A percentile compares a stretch with the other conserved stretches of the same genome.
Evolutionary conservation across 2,888 invertebrate species (phyloP).

Genomic region (Spilosoma lubricipeda): DNA sequence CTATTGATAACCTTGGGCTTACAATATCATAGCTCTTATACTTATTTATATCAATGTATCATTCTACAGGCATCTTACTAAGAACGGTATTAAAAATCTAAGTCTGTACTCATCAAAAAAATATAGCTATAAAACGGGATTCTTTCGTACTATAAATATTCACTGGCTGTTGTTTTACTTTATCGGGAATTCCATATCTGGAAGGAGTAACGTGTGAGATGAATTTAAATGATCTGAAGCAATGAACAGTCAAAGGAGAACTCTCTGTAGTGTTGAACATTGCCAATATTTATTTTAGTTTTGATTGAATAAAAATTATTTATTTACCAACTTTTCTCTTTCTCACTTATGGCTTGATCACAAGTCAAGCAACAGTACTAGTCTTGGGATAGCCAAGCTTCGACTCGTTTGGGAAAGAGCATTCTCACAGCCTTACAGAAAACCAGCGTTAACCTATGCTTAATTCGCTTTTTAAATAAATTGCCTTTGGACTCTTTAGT

Average conservation of each 20-base stretch:
- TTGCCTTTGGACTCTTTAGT: background rate
- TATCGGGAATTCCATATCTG: constrained; percentile 48
- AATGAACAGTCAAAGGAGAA: constrained; percentile 43
- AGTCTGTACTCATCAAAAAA: constrained; percentile 30
- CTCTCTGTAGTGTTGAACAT: constrained; percentile 40
- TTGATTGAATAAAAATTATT: constrained; percentile 26
- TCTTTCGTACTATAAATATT: constrained; percentile 21
- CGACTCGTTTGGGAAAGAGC: background rate
- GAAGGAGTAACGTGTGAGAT: constrained; percentile 50
- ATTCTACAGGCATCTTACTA: background rate
- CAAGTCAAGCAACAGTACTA: constrained; percentile 24
- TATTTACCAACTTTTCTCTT: constrained; percentile 30
- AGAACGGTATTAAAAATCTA: constrained; percentile 13
- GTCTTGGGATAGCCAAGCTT: too few species aligned
- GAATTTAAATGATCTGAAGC: constrained; percentile 48
- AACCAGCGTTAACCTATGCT: background rate
- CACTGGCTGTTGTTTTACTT: constrained; percentile 34
- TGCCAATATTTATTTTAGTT: constrained; percentile 32
- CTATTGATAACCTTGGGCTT: background rate
- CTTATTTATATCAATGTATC: background rate
- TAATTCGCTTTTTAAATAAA: background rate
- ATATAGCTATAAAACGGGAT: constrained; percentile 14
- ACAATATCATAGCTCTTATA: background rate
- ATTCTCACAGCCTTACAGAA: background rate
- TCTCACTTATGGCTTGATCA: constrained; percentile 20